Base-by-base conservation (phyloP, 2,888 invertebrate species). In the Tiliacea citrago region DNA sequence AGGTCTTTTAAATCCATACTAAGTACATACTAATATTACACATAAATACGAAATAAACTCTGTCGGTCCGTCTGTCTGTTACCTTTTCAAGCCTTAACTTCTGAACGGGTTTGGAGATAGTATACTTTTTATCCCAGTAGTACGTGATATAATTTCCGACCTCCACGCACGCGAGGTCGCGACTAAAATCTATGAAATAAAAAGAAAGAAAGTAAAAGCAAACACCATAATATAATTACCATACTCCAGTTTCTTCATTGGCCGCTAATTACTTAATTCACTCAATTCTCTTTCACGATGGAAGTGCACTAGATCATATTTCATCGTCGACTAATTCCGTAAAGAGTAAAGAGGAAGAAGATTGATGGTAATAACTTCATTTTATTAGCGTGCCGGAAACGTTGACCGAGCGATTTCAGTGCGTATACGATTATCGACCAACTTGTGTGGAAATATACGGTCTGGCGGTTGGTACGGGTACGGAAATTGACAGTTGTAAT, bases 331-430 rank as follows among this genome's bases (percentile, higher is more conserved):
- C 77, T 76, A 80, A 78, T 81, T 68, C 72, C 73, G 75, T 73
- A 77, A 85, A 80, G 82, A 81, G 75, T 73, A 77, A 85, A 80
- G 82, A 82, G 77, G 75, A 67, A 83, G 66, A 82, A 86, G 85
- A 88, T 88, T 88, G 84, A 86, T 88, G 88, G 75, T 88, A 86
- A 86, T 85, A 81, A 82, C 77, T 79, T 80, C 77, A 84, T 88
- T 85, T 77, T 79, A 88, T 84, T 85, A 85, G 65, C 77, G 79
- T 88, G 87, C 82, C 85, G 85, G 87, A 88, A 86, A 84, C 68
- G 84, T 83, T 81, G 75, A 69, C 75, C 83, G 72, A 47, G 74
- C 68, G 65, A 75, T 79, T 77, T 78, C 62, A 74, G 68, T 80
- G 79, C 74, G 83, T 81, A 71, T 65, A 75, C 76, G 51, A 75